phyloP scores from a whole-genome alignment of 2,888 invertebrate genomes.

The Patella depressa region DNA sequence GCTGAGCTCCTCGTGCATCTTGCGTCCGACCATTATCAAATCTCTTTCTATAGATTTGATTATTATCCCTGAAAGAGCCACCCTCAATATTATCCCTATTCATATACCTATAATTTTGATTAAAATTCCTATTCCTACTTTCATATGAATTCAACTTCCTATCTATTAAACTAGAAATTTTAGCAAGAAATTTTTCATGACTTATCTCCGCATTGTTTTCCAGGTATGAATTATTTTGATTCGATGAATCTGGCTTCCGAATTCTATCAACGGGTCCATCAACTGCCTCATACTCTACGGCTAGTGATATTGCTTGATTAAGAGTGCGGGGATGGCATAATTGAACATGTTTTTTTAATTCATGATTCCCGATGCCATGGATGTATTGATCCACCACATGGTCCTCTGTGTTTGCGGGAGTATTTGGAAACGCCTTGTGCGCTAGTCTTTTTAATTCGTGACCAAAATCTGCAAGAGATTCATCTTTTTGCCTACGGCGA shows the following conservation, averaged over 20 bases:
- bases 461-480: slow-evolving; percentile 11
- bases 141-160: not conserved
- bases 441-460: not conserved
- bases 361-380: not conserved
- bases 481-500: not conserved
- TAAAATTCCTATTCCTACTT: not conserved
- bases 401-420: not conserved
- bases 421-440: slow-evolving; percentile 5
- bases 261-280: not conserved
- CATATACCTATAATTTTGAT: not conserved
- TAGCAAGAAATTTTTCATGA: no score
- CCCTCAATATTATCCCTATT: no score
- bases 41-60: not conserved
- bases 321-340: no score
- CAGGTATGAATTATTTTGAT: no score
- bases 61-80: not conserved
- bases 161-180: no score
- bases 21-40: not conserved
- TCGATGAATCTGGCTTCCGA: no score
- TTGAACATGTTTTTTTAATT: slow-evolving; percentile 2
- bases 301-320: no score
- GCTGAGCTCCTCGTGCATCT: not conserved
- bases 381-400: slow-evolving; percentile 4
- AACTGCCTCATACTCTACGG: no score
- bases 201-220: no score